These are phyloP conservation scores for Riptortus pedestris DNA, from an alignment of 1,140 invertebrate species.

Conservation along the genomic window DNA sequence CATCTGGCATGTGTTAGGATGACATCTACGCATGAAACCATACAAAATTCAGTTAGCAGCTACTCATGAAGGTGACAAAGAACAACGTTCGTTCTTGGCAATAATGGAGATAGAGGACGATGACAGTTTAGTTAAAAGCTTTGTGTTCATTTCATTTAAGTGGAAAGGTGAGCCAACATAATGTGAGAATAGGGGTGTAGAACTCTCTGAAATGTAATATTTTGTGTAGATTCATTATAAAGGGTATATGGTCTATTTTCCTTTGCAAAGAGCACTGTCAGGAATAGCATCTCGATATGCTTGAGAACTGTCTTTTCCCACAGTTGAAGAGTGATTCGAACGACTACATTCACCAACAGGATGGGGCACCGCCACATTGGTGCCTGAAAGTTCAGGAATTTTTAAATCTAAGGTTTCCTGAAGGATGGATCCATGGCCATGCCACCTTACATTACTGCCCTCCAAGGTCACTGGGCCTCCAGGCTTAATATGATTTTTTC, in stretches of 20 bases:
- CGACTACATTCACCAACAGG: background rate
- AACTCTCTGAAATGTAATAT: background rate
- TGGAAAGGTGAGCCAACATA: too few relatives aligned
- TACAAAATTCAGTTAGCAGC: too few relatives aligned
- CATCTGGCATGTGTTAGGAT: too few relatives aligned
- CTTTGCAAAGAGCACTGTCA: background rate
- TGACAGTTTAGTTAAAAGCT: too few relatives aligned
- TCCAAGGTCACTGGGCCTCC: background rate
- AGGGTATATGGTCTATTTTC: background rate
- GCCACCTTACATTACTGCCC: background rate
- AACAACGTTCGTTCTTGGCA: too few relatives aligned
- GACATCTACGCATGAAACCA: too few relatives aligned
- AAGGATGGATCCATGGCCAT: background rate
- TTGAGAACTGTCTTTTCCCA: background rate
- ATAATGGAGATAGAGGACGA: too few relatives aligned
- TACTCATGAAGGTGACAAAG: too few relatives aligned
- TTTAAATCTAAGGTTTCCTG: too few relatives aligned
- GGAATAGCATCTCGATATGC: background rate
- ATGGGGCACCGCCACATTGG: background rate
- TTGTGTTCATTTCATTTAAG: too few relatives aligned
- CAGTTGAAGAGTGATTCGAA: background rate
- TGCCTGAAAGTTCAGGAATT: background rate
- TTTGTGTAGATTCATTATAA: background rate
- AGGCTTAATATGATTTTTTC: background rate
- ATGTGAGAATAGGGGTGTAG: too few relatives aligned